Evolutionary conservation across 2,113 vertebrate genomes (phyloP), one percentile per base, ranked within the genome.

Genomic region (Calyptommatus sinebrachiatus): DNA sequence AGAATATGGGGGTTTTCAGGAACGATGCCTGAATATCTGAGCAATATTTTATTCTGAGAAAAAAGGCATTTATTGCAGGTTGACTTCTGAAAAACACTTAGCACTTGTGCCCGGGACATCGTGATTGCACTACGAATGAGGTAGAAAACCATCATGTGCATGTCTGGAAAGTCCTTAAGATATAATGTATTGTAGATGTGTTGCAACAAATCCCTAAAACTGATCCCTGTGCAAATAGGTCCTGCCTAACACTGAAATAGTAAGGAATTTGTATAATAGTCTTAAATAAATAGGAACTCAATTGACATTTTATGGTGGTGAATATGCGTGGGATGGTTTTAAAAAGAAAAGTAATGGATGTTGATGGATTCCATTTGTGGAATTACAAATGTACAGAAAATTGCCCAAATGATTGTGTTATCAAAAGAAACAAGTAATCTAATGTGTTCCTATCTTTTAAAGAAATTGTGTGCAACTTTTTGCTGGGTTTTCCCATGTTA

Each of bases 401-500:
- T 26, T 31, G 66, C 35, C n/a, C 7, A 28, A 73, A 73, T 61
- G 66, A 4, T 62, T 61, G 63, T 75, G 20, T 1, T 1, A 29
- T 14, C 24, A 1, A 65, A 78, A 0, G 0, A 83, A 83, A 68
- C 53, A 35, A 69, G 62, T 75, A 71, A 61, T 0, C 1, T 18
- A 69, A 53, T 29, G 69, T 1, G 7, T 46, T 26, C 41, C 35
- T n/a, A 46, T 11, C 41, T 9, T 18, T 73, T 46, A 84, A 75
- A 84, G 11, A 77, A 81, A 67, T 75, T 60, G 76, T 0, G 0
- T 57, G 8, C 18, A 2, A 1, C 14, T 85, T 81, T 79, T 82
- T 26, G 41, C 73, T 66, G 2, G 29, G 63, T 86, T 67, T 57
- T 81, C 35, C 68, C 73, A 46, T 84, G 84, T 80, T 46, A 87